phyloP scores from a whole-genome alignment of 2,113 vertebrate species.

The Gallinago paraguaiae region DNA sequence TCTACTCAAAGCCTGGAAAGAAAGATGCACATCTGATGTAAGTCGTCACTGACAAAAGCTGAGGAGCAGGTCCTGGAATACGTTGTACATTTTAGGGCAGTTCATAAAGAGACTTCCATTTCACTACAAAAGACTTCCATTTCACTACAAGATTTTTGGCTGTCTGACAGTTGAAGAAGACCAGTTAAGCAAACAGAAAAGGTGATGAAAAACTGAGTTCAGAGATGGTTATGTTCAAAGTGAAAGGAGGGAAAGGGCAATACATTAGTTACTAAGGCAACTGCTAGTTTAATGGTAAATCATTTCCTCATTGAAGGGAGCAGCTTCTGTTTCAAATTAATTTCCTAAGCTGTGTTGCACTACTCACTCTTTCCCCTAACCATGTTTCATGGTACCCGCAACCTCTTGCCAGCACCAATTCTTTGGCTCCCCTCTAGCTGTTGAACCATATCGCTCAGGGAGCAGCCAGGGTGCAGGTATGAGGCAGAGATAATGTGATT shows the following conservation, averaged over 20 bases:
- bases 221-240: not conserved
- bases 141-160: not conserved
- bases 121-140: not conserved
- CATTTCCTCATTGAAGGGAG: not conserved
- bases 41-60: not conserved
- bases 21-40: not conserved
- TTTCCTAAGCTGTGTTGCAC: not conserved
- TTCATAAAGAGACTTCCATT: not conserved
- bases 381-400: not conserved
- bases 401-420: not conserved
- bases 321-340: slow-evolving; percentile 53
- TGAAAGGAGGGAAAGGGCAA: not conserved
- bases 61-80: not conserved
- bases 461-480: not conserved
- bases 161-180: slow-evolving; percentile 4
- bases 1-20: not conserved
- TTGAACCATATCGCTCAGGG: not conserved
- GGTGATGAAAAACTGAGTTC: slow-evolving; percentile 21
- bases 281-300: slow-evolving; percentile 32
- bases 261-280: slow-evolving; percentile 26
- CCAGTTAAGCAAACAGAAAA: slow-evolving; percentile 28
- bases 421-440: not conserved
- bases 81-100: not conserved
- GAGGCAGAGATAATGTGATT: not conserved
- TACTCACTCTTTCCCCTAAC: not conserved